These are phyloP conservation scores for Ciconia boyciana DNA, from an alignment of 2,113 vertebrate genomes.

Conservation along the genomic window DNA sequence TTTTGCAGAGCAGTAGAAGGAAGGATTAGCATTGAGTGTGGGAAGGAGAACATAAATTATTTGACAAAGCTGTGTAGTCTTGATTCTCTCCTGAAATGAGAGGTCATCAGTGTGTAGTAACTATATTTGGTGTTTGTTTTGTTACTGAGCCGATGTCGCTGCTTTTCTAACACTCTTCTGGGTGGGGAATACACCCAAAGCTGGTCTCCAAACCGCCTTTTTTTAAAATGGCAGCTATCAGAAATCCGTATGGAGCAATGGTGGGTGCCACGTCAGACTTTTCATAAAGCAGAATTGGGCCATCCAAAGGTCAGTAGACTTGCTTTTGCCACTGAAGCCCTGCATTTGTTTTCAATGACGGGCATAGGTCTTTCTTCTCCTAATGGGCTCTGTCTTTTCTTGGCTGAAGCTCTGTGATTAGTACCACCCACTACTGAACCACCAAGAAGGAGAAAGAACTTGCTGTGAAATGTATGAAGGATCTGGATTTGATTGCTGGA, in stretches of 20 bases:
- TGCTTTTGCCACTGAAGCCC: not conserved
- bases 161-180: not conserved
- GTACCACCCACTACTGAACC: not conserved
- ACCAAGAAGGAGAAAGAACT: not conserved
- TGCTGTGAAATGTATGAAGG: not conserved
- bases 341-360: not conserved
- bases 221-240: not conserved
- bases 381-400: not conserved
- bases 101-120: not conserved
- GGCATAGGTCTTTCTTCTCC: not conserved
- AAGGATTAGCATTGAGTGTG: not conserved
- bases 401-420: not conserved
- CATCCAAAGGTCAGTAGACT: not conserved
- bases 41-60: not conserved
- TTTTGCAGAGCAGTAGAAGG: not conserved
- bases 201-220: not conserved
- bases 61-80: not conserved
- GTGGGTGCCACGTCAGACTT: not conserved
- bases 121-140: not conserved
- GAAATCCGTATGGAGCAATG: not conserved
- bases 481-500: conserved; percentile 19
- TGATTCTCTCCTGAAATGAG: not conserved
- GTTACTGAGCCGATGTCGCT: not conserved
- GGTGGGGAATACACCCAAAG: not conserved
- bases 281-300: not conserved